phyloP scores from a whole-genome alignment of 2,888 invertebrate genomes.

The Cotesia congregata region DNA sequence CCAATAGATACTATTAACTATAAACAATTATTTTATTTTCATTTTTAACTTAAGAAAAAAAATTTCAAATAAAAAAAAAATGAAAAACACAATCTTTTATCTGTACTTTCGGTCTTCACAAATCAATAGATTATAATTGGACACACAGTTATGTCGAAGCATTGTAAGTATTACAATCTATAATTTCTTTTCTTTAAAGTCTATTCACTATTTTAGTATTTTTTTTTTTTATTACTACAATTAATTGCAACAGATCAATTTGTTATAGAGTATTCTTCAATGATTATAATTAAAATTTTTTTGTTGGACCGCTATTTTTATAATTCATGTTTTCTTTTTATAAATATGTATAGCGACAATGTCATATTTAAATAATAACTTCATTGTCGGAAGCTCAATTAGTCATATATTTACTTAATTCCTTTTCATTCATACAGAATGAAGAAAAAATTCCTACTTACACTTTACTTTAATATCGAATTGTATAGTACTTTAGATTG shows the following conservation, averaged over 20 bases:
- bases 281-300: constrained; percentile 6
- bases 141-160: constrained; percentile 48
- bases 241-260: constrained; percentile 14
- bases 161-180: constrained; percentile 25
- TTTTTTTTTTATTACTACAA: constrained; percentile 5
- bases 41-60: constrained; percentile 45
- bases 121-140: constrained; percentile 46
- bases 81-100: constrained; percentile 59
- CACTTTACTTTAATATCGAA: not conserved
- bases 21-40: constrained; percentile 50
- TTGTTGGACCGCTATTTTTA: not conserved
- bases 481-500: not conserved
- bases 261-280: not conserved
- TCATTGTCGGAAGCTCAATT: constrained; percentile 7
- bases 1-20: constrained; percentile 59
- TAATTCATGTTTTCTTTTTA: not conserved
- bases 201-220: not conserved
- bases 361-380: not conserved
- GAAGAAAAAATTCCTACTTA: not conserved
- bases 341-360: not conserved
- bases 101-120: constrained; percentile 53
- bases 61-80: constrained; percentile 16
- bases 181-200: constrained; percentile 8
- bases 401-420: not conserved
- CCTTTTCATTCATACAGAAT: not conserved